Percentiles rank a stretch among this genome's conserved stretches.
Evolutionary conservation across 2,797 vertebrate genomes (phyloP).

Genomic region (Eulemur coronatus): DNA sequence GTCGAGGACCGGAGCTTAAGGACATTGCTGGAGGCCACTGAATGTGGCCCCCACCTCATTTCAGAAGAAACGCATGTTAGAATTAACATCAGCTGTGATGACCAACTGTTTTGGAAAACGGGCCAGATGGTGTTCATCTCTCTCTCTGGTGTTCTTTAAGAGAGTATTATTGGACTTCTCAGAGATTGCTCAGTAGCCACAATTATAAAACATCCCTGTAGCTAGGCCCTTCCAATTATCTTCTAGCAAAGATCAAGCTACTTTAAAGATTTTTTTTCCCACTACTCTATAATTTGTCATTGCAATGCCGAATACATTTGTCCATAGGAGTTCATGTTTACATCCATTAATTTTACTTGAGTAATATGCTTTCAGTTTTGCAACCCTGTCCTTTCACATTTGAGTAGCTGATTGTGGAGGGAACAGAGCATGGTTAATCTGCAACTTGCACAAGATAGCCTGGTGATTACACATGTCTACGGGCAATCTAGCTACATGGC

Average conservation of each 20-base stretch:
- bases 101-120: slow-evolving; percentile 37
- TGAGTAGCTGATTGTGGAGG: not conserved
- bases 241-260: not conserved
- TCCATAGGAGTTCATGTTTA: not conserved
- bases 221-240: not conserved
- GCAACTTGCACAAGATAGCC: too few species aligned
- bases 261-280: not conserved
- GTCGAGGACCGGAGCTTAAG: not conserved
- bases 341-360: not conserved
- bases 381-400: not conserved
- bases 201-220: not conserved
- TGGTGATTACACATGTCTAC: not conserved
- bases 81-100: not conserved
- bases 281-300: not conserved
- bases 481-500: not conserved
- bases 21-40: not conserved
- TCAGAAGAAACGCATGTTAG: not conserved
- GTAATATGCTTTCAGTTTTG: not conserved
- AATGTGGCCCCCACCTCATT: not conserved
- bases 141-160: not conserved
- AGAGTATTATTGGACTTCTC: not conserved
- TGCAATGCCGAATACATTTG: too few species aligned
- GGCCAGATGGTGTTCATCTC: slow-evolving; percentile 35
- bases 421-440: not conserved
- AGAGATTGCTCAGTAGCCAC: not conserved